Evolutionary conservation across 2,888 invertebrate species (phyloP).

Genomic region (Diogma glabrata): DNA sequence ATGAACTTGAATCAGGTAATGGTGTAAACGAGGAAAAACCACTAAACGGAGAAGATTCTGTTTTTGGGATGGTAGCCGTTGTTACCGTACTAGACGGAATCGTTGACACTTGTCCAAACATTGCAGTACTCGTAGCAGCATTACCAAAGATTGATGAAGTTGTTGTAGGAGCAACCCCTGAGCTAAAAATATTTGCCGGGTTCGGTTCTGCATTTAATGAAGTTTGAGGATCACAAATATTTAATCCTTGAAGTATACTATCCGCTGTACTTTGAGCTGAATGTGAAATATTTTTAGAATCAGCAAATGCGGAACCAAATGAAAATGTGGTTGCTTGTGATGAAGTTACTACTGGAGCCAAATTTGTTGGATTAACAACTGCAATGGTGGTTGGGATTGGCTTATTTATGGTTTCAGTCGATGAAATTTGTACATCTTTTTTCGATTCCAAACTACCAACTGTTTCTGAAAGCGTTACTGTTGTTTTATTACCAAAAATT

Average conservation of each 20-base stretch:
- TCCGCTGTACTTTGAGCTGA: not conserved
- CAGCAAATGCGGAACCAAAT: too few relatives aligned
- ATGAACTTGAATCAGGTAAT: not conserved
- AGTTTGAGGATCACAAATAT: conserved; percentile 1
- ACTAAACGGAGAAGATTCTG: not conserved
- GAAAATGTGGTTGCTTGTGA: not conserved
- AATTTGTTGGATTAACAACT: too few relatives aligned
- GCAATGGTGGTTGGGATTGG: too few relatives aligned
- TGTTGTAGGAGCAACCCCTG: not conserved
- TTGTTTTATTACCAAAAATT: too few relatives aligned
- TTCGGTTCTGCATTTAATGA: not conserved
- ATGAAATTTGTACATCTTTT: too few relatives aligned
- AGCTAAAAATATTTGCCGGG: not conserved
- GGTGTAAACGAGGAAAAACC: not conserved
- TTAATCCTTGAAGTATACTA: not conserved
- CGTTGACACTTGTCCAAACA: not conserved
- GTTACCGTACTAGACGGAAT: not conserved
- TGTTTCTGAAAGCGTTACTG: too few relatives aligned
- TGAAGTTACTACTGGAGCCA: not conserved
- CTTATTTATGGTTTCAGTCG: too few relatives aligned
- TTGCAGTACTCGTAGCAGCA: not conserved
- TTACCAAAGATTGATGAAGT: conserved; percentile 4
- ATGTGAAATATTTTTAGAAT: too few relatives aligned
- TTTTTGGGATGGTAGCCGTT: not conserved
- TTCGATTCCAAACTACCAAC: too few relatives aligned